Evolutionary conservation across 2,888 invertebrate species (phyloP).

Genomic region (Drosophila rellima): DNA sequence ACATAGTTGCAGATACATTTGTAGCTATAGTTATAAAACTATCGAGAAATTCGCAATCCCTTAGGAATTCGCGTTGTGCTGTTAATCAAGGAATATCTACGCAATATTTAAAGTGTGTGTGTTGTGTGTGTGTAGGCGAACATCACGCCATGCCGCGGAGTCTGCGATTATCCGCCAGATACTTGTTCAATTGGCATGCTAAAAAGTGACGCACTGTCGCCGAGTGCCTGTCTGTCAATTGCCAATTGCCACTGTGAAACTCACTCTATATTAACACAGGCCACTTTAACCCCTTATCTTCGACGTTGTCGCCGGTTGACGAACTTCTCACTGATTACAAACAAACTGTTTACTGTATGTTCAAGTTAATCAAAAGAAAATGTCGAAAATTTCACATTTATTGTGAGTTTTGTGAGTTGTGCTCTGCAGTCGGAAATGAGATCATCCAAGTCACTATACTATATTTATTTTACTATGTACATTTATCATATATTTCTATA

Average conservation of each 20-base stretch:
- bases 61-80: conserved; percentile 13
- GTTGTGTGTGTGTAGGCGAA: conserved; percentile 44
- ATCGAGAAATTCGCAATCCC: conserved; percentile 14
- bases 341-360: conserved; percentile 12
- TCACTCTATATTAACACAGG: conserved; percentile 5
- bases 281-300: conserved; percentile 18
- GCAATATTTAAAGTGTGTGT: conserved; percentile 4
- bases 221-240: background rate
- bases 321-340: conserved; percentile 18
- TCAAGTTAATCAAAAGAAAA: conserved; percentile 18
- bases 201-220: conserved; percentile 53
- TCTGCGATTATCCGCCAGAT: conserved; percentile 41
- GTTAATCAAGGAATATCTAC: conserved; percentile 44
- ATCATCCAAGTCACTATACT: conserved; percentile 41
- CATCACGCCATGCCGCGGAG: conserved; percentile 42
- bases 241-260: conserved; percentile 1
- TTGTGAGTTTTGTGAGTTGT: conserved; percentile 59
- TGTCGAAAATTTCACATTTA: conserved; percentile 2
- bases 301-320: conserved; percentile 15
- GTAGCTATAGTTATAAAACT: conserved; percentile 28
- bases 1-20: conserved; percentile 24
- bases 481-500: conserved; percentile 1
- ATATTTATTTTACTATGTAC: background rate
- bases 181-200: conserved; percentile 48
- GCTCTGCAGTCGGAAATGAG: conserved; percentile 66